Evolutionary conservation across 30 jellyfish, hydroid and myxozoan genomes (phyloP).

Genomic region (Calvadosia cruxmelitensis): DNA sequence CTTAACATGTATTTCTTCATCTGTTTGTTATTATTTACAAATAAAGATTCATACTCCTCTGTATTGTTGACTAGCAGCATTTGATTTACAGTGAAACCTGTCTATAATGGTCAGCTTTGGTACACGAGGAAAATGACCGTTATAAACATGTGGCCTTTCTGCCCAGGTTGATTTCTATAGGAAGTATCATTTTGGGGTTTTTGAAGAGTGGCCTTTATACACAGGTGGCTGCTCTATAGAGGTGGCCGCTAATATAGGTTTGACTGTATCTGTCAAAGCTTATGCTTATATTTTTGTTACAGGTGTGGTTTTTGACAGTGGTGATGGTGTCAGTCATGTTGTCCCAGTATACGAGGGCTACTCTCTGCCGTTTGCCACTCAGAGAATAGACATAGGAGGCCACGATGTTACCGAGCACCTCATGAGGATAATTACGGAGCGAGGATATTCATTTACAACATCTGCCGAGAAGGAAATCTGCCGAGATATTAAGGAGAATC

Average conservation of each 20-base stretch:
- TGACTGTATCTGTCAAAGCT: background rate
- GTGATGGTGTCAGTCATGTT: slow-evolving; percentile 73
- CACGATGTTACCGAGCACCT: slow-evolving; percentile 43
- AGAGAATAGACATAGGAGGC: slow-evolving; percentile 59
- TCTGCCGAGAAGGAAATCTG: slow-evolving; percentile 84
- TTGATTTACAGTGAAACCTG: background rate
- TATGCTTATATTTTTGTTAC: background rate
- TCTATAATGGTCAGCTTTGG: too few relatives aligned
- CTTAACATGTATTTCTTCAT: too few relatives aligned
- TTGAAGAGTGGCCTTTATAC: too few relatives aligned
- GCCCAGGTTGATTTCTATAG: too few relatives aligned
- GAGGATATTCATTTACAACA: slow-evolving; percentile 70
- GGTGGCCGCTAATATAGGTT: too few relatives aligned
- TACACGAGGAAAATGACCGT: too few relatives aligned
- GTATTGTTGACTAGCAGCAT: too few relatives aligned
- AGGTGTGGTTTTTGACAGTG: slow-evolving; percentile 82
- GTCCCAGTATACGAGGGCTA: slow-evolving; percentile 87
- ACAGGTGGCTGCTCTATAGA: too few relatives aligned
- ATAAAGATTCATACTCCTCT: too few relatives aligned
- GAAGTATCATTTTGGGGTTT: too few relatives aligned
- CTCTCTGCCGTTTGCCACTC: slow-evolving; percentile 60
- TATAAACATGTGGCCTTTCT: too few relatives aligned
- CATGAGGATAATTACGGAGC: slow-evolving; percentile 45
- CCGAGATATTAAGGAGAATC: slow-evolving; percentile 73
- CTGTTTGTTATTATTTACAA: too few relatives aligned